Percentiles rank a stretch among this genome's conserved stretches.
These are phyloP conservation scores for Drosophila atripex DNA, from an alignment of 2,888 invertebrate species.

Conservation along the genomic window DNA sequence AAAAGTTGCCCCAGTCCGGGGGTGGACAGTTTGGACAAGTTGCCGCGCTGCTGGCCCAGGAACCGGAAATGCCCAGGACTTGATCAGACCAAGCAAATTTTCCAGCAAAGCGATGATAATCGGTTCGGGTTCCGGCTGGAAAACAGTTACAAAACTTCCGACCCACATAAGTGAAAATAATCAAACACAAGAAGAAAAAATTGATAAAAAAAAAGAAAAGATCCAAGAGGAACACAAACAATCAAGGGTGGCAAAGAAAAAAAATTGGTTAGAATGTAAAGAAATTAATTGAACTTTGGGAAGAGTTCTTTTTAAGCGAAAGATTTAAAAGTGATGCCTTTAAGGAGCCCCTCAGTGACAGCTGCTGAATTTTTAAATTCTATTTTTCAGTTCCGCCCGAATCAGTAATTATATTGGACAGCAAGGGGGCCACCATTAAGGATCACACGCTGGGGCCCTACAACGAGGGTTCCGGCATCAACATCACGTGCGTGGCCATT, in stretches of 20 bases:
- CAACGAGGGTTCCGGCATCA: conserved; percentile 91
- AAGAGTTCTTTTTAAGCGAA: conserved; percentile 14
- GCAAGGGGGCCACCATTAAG: conserved; percentile 90
- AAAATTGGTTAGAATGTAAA: conserved; percentile 5
- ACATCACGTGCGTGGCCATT: conserved; percentile 92
- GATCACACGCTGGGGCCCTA: conserved; percentile 92
- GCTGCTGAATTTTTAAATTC: conserved; percentile 1
- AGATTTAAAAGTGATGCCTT: conserved; percentile 10
- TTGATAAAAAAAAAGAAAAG: background rate
- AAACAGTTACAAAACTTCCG: conserved; percentile 22
- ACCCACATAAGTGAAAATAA: conserved; percentile 20
- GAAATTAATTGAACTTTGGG: conserved; percentile 1
- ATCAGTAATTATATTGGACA: conserved; percentile 91
- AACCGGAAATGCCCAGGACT: conserved; percentile 44
- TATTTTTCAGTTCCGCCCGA: conserved; percentile 90
- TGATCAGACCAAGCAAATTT: conserved; percentile 54
- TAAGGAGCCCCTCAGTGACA: conserved; percentile 21
- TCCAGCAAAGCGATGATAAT: conserved; percentile 57
- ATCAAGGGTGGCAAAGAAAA: conserved; percentile 6
- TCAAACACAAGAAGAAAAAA: background rate
- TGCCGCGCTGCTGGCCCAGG: conserved; percentile 55
- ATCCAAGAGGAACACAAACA: background rate
- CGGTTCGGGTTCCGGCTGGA: conserved; percentile 14
- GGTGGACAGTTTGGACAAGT: conserved; percentile 76
- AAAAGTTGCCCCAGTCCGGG: conserved; percentile 64